Evolutionary conservation across 2,888 invertebrate species (phyloP).

Genomic region (Dicyrtomina minuta): DNA sequence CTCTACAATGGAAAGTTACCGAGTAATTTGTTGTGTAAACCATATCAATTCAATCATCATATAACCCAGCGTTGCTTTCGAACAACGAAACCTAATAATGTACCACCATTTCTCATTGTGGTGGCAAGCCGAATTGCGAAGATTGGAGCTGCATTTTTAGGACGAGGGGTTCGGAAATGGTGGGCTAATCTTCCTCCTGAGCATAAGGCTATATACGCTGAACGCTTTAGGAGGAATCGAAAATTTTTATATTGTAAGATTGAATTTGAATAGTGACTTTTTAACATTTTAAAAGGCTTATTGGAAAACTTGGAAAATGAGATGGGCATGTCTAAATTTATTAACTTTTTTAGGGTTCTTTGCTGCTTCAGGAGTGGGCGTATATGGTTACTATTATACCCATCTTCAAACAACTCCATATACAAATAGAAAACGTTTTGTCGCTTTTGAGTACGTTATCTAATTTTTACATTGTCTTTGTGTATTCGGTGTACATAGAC

Average conservation of each 20-base stretch:
- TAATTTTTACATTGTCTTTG: too few species aligned
- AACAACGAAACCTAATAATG: conserved; percentile 27
- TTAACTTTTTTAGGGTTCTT: neutral
- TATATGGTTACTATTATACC: conserved; percentile 55
- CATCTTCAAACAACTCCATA: conserved; percentile 61
- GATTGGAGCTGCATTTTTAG: conserved; percentile 56
- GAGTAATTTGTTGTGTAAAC: neutral
- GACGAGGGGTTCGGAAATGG: conserved; percentile 58
- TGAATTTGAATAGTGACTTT: neutral
- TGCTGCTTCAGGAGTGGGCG: conserved; percentile 24
- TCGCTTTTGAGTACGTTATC: conserved; percentile 57
- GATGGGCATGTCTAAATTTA: too few species aligned
- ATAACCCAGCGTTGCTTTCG: neutral
- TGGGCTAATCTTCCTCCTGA: conserved; percentile 57
- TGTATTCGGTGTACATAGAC: too few species aligned
- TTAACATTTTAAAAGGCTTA: too few species aligned
- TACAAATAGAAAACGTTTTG: conserved; percentile 61
- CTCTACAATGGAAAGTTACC: neutral
- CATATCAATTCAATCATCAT: neutral
- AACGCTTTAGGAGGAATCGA: conserved; percentile 36
- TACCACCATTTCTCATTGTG: conserved; percentile 47
- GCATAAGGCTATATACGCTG: conserved; percentile 54
- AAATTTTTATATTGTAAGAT: conserved; percentile 45
- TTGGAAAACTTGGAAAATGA: too few species aligned
- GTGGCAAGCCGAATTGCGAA: conserved; percentile 51